These are phyloP conservation scores for Clarias batrachus DNA, from an alignment of 2,113 vertebrate genomes.

Conservation along the genomic window DNA sequence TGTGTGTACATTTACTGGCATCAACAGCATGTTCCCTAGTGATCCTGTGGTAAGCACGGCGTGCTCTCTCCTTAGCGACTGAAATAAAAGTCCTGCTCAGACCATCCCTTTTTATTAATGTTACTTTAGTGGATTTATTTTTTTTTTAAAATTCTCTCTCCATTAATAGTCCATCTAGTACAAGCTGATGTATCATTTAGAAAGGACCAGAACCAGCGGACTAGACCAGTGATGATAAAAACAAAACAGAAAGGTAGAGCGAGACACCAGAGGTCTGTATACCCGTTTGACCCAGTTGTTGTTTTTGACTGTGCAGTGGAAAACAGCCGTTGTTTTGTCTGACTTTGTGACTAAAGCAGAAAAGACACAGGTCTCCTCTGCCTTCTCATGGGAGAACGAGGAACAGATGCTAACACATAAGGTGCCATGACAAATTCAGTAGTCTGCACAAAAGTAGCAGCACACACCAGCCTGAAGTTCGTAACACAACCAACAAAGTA, in stretches of 20 bases:
- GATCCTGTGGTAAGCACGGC: no score
- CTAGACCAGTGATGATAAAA: no score
- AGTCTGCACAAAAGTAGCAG: background rate
- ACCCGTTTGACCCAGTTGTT: background rate
- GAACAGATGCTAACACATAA: conserved; percentile 20
- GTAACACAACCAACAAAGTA: background rate
- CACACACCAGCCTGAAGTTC: background rate
- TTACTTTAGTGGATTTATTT: no score
- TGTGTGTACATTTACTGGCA: no score
- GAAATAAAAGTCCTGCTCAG: no score
- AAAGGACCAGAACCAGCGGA: background rate
- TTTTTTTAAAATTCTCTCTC: no score
- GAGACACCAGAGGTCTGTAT: background rate
- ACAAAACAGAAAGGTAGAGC: no score
- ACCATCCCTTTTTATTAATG: no score
- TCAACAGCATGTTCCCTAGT: no score
- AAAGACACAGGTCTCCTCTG: background rate
- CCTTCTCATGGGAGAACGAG: background rate
- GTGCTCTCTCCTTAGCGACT: no score
- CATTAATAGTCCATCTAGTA: no score
- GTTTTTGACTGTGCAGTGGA: background rate
- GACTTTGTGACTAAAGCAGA: background rate
- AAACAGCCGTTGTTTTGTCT: background rate
- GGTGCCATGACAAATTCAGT: background rate
- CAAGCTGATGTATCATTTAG: background rate